These are phyloP conservation scores for Anarhynchus alexandrinus DNA, from an alignment of 2,113 vertebrate species.

Conservation along the genomic window DNA sequence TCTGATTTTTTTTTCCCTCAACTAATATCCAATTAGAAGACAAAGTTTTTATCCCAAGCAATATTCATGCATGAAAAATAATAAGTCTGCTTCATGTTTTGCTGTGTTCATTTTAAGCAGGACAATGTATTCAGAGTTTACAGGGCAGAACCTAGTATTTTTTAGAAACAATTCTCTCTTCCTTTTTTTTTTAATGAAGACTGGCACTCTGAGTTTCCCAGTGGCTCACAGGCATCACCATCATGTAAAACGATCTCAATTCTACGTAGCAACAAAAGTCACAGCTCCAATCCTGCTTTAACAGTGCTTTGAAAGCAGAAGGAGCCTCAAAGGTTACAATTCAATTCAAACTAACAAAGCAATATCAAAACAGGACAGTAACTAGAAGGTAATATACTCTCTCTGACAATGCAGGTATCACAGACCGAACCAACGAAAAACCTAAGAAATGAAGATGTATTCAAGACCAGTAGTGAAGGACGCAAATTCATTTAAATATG, in stretches of 20 bases:
- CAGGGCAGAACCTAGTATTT: not conserved
- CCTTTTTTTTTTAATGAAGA: not conserved
- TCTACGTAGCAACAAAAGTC: not conserved
- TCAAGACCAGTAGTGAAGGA: not conserved
- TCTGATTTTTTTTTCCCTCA: not conserved
- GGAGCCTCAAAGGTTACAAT: not conserved
- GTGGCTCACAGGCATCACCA: not conserved
- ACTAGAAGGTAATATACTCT: not conserved
- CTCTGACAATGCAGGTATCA: not conserved
- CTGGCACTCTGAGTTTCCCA: not conserved
- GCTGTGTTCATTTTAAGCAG: not conserved
- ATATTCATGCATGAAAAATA: not conserved
- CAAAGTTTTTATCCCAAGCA: not conserved
- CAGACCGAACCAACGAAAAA: not conserved
- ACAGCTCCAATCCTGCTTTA: not conserved
- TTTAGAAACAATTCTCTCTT: not conserved
- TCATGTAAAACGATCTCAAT: not conserved
- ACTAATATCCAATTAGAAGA: constrained; percentile 27
- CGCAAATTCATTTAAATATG: not conserved
- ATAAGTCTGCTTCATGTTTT: not conserved
- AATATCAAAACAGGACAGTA: not conserved
- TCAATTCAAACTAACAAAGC: not conserved
- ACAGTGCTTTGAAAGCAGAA: not conserved
- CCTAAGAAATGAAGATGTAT: not conserved
- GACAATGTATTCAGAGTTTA: not conserved